phyloP scores from a whole-genome alignment of 2,888 invertebrate species.

The Tinea pellionella region DNA sequence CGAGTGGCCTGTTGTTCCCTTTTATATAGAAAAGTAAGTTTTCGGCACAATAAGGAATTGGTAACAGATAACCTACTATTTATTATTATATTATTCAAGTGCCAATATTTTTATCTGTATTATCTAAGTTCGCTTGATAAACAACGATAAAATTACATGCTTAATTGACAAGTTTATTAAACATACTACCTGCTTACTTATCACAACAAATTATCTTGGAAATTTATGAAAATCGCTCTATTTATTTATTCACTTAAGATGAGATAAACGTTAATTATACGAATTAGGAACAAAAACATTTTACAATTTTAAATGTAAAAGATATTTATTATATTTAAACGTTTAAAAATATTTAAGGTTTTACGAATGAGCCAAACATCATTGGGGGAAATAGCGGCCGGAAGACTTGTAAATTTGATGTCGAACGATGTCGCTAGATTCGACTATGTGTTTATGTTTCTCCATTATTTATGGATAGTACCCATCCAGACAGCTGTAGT shows the following conservation, averaged over 20 bases:
- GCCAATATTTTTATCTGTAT: conserved; percentile 1
- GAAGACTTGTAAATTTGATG: conserved; percentile 84
- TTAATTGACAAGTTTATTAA: background rate
- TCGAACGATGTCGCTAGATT: conserved; percentile 87
- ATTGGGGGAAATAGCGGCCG: conserved; percentile 74
- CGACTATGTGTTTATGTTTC: conserved; percentile 76
- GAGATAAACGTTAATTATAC: too few relatives aligned
- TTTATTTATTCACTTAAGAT: too few relatives aligned
- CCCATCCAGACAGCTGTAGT: conserved; percentile 76
- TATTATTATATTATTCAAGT: background rate
- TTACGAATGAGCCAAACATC: conserved; percentile 79
- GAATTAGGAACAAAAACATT: too few relatives aligned
- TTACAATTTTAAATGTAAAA: too few relatives aligned
- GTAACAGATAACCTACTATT: conserved; percentile 14
- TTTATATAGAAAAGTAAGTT: conserved; percentile 78
- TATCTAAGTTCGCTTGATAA: background rate
- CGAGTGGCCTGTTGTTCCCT: conserved; percentile 79
- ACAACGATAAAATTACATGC: background rate
- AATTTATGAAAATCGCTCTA: background rate
- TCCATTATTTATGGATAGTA: conserved; percentile 84
- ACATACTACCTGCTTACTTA: background rate
- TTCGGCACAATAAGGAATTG: conserved; percentile 20
- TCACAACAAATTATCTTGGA: background rate
- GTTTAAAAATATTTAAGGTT: conserved; percentile 53
- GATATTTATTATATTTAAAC: too few relatives aligned